Conservation (phyloP, 2,797 vertebrate genomes). For the Urosaurus nigricauda region DNA sequence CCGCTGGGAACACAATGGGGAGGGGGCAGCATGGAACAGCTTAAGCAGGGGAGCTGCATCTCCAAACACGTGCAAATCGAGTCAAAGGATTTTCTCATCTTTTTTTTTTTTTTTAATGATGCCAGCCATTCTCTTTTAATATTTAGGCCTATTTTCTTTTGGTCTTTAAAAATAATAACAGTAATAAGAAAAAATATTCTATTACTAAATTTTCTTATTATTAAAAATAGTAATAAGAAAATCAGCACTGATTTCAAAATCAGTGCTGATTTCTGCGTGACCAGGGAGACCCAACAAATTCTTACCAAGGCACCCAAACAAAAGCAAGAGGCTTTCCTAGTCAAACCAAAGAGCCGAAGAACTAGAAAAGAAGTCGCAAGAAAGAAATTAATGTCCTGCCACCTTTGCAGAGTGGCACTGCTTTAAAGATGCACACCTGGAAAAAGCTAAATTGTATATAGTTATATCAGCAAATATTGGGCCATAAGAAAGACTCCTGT, state of each 20-base stretch:
- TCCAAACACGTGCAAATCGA: slow-evolving; percentile 63
- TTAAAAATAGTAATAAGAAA: too few relatives aligned
- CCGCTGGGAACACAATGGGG: slow-evolving; percentile 60
- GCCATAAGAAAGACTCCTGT: background rate
- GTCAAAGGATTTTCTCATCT: slow-evolving; percentile 8
- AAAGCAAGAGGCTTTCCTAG: slow-evolving; percentile 27
- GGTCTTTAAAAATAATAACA: background rate
- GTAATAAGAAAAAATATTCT: too few relatives aligned
- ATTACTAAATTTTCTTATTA: too few relatives aligned
- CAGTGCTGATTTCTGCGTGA: background rate
- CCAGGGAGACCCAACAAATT: background rate
- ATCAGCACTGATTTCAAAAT: too few relatives aligned
- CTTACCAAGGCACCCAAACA: slow-evolving; percentile 25
- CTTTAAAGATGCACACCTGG: background rate
- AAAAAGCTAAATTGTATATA: background rate
- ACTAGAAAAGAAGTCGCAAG: background rate
- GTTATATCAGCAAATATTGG: background rate
- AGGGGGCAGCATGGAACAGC: background rate
- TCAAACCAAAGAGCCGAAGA: slow-evolving; percentile 6
- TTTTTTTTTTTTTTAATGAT: background rate
- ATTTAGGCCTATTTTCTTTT: background rate
- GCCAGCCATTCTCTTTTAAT: background rate
- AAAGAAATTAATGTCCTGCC: background rate
- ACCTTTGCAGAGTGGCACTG: background rate
- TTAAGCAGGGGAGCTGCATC: slow-evolving; percentile 32